Evolutionary conservation across 2,888 invertebrate species (phyloP).

Genomic region (Mythimna albipuncta): DNA sequence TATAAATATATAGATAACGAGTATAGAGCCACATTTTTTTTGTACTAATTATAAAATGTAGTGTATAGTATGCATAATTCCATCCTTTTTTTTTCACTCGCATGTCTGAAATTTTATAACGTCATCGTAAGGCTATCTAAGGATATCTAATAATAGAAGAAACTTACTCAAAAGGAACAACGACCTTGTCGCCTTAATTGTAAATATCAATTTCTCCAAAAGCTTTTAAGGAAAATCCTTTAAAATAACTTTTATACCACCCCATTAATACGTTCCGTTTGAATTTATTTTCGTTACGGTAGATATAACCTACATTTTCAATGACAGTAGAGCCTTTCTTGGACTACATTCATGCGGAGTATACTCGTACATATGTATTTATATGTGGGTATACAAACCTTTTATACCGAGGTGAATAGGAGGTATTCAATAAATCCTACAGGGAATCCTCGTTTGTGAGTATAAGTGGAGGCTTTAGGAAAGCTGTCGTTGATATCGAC

Average conservation of each 20-base stretch:
- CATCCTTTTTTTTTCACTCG: no score
- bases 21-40: no score
- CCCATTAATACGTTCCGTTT: slow-evolving; percentile 38
- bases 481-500: slow-evolving; percentile 2
- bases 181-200: slow-evolving; percentile 33
- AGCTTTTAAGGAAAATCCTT: slow-evolving; percentile 48
- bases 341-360: slow-evolving; percentile 21
- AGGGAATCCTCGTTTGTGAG: slow-evolving; percentile 37
- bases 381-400: slow-evolving; percentile 12
- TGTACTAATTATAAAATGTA: no score
- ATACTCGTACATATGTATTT: no score
- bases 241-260: slow-evolving; percentile 30
- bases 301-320: slow-evolving; percentile 37
- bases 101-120: no score
- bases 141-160: not conserved
- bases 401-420: slow-evolving; percentile 33
- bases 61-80: no score
- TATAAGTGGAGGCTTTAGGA: slow-evolving; percentile 6
- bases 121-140: not conserved
- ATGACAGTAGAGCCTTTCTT: slow-evolving; percentile 11
- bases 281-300: slow-evolving; percentile 45
- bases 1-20: no score
- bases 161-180: slow-evolving; percentile 18
- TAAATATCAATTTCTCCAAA: slow-evolving; percentile 47
- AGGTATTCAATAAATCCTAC: slow-evolving; percentile 38